A percentile compares a stretch with the other conserved stretches of the same genome.
Conservation (phyloP, 2,113 vertebrate species). For the Elephantulus edwardii region DNA sequence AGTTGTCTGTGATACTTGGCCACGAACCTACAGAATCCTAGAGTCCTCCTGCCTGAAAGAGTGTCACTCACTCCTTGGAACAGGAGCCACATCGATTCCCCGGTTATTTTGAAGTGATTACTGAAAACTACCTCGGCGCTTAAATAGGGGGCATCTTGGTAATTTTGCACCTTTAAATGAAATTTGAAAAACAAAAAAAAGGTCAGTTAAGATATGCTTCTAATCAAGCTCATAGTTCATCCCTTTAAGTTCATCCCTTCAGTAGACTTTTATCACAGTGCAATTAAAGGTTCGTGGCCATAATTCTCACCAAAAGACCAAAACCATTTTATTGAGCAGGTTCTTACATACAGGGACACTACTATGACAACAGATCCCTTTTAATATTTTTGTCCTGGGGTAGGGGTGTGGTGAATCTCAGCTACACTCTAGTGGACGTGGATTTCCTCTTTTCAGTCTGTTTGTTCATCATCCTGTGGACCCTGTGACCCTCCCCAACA, state of each 20-base stretch:
- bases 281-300: not conserved
- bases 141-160: not conserved
- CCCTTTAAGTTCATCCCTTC: fast-evolving
- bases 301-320: no score
- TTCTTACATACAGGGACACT: no score
- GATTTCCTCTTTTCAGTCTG: fast-evolving
- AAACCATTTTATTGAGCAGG: no score
- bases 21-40: not conserved
- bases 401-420: not conserved
- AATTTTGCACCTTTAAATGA: not conserved
- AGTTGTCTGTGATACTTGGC: fast-evolving
- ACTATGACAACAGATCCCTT: not conserved
- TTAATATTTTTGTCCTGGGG: not conserved
- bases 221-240: not conserved
- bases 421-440: not conserved
- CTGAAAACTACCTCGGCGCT: fast-evolving
- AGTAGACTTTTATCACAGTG: fast-evolving
- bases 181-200: not conserved
- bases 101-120: no score
- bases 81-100: not conserved
- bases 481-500: fast-evolving
- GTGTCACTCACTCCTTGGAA: not conserved
- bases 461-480: fast-evolving
- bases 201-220: not conserved
- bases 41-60: not conserved